Evolutionary conservation across 2,888 invertebrate species (phyloP), one percentile per base, ranked within the genome.

Genomic region (Cryptocephalus moraei): DNA sequence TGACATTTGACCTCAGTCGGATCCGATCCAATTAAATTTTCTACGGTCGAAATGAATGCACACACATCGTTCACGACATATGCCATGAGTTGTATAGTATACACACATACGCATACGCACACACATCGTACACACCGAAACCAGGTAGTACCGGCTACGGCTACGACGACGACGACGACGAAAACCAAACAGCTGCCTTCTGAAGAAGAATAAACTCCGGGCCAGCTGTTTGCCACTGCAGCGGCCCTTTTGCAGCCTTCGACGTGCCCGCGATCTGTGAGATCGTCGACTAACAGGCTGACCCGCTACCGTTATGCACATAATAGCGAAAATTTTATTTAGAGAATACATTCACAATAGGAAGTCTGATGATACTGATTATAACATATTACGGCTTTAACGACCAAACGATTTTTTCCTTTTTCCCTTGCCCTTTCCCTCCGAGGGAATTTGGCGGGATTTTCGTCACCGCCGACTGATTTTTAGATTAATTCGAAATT

Each of bases 161-260:
- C 22, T 22, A 22, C 22, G 22, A 4, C 22, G 22, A 22, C 22
- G 22, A 22, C 22, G 22, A 22, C 36, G 36, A 43, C 36, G 43
- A 43, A n/a, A 54, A 59, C 58, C 63, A 62, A 69, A 68, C 70
- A 70, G 71, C 71, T 70, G 70, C 70, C 62, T 62, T 22, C 44
- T 64, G 14, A 12, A 67, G 65, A 65, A 69, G 71, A 71, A 71
- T 70, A 70, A 69, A 70, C 68, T 69, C 22, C 22, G 65, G 66
- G 69, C 71, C 70, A 70, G 70, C 70, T 70, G 70, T 70, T 71
- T 66, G 62, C 61, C 57, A 55, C 46, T 56, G 59, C 62, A 65
- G 58, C 55, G 55, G 63, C 51, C 62, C 64, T 56, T 47, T 48
- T 50, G 50, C 39, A 39, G 13, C 38, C 43, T 45, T 39, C 38